These are phyloP conservation scores for Agrilus mali DNA, from an alignment of 2,888 invertebrate species.

Conservation along the genomic window DNA sequence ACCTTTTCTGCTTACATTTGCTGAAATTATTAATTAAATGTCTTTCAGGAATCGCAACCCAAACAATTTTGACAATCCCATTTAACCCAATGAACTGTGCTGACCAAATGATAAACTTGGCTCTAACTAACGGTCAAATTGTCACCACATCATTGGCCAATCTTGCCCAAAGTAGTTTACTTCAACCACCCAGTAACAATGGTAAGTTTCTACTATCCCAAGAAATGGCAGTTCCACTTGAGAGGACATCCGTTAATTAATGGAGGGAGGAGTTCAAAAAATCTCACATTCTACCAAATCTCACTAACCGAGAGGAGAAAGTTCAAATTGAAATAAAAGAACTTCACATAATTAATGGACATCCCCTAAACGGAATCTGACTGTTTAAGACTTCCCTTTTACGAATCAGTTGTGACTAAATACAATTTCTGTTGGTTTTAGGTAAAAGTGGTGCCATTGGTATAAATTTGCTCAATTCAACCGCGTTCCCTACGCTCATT, in stretches of 20 bases:
- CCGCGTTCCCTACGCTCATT: constrained; percentile 57
- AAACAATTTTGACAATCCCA: constrained; percentile 91
- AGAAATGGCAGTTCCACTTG: no score
- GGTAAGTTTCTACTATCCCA: constrained; percentile 23
- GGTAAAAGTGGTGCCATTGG: constrained; percentile 47
- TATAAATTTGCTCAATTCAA: constrained; percentile 56
- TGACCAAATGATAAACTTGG: constrained; percentile 64
- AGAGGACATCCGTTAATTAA: no score
- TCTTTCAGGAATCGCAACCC: constrained; percentile 75
- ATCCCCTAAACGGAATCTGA: no score
- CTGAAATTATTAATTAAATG: neutral
- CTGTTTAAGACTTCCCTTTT: no score
- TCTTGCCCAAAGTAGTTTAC: constrained; percentile 57
- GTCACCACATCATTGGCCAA: constrained; percentile 74
- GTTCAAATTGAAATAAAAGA: no score
- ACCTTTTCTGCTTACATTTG: no score
- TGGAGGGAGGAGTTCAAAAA: no score
- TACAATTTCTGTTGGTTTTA: neutral
- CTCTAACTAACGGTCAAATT: constrained; percentile 74
- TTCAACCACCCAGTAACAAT: constrained; percentile 28
- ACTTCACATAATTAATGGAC: no score
- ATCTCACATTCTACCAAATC: no score
- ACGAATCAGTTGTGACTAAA: no score
- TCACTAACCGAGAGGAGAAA: no score
- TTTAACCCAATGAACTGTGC: constrained; percentile 72